Evolutionary conservation across 2,888 invertebrate species (phyloP), one percentile per base, ranked within the genome.

Genomic region (Brenthis ino): DNA sequence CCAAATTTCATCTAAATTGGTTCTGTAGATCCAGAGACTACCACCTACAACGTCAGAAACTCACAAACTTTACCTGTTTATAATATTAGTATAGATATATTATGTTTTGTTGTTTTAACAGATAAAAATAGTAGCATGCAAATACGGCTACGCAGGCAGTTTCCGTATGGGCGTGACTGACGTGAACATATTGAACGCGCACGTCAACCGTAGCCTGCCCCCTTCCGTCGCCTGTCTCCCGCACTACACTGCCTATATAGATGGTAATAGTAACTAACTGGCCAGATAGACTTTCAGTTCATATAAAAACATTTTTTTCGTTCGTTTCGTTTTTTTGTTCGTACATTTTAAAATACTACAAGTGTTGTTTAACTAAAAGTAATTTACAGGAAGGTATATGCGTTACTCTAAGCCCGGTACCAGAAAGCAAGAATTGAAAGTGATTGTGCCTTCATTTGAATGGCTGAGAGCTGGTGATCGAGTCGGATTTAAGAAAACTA

Each of bases 391-490:
- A 13, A 81, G 80, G 63, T 86, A 84, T 73, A 79, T 92, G 73
- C 86, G 85, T 69, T 88, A 86, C 73, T 82, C 89, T 3, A 73
- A 80, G 50, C 76, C 81, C 1, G 75, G 83, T 1, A 74, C 76
- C 1, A 77, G 81, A 0, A 77, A 80, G 60, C 84, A 86, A 24
- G 85, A 86, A 3, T 57, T 84, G 61, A 77, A 72, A 6, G 81
- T 86, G 0, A 85, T 88, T 12, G 82, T 92, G 72, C 94, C 94
- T 0, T 94, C 94, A 0, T 93, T 98, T 75, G 96, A 97, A 75
- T 97, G 98, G 95, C 88, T 98, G 14, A 94, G 96, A 37, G 95
- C 95, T 0, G 97, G 96, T 1, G 97, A 97, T 85, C 94, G 96
- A 65, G 93, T 97, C 48, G 97, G 97, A 0, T 85, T 98, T 28